Conservation (phyloP, 2,113 vertebrate species). For the Melanerpes aurifrons region DNA sequence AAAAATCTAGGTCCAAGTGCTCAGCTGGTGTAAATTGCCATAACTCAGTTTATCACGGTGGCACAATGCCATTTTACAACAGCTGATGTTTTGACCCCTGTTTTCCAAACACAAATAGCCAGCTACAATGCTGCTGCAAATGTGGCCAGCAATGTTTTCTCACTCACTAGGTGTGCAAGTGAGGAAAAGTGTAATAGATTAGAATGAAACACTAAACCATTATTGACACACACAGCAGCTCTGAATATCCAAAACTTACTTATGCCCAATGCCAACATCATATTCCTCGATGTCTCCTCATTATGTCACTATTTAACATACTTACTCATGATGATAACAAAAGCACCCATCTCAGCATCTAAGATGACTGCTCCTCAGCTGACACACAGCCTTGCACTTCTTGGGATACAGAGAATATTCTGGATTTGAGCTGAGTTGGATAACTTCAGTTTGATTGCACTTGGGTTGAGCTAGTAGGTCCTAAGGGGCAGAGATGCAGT, state of each 20-base stretch:
- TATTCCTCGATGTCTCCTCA: not conserved
- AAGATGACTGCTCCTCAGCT: not conserved
- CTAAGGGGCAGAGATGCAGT: not conserved
- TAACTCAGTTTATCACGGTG: not conserved
- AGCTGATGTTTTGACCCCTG: not conserved
- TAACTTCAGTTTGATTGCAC: not conserved
- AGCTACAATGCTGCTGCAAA: not conserved
- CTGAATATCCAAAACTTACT: not conserved
- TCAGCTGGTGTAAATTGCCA: constrained; percentile 24
- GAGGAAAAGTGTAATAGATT: not conserved
- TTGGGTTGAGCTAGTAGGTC: not conserved
- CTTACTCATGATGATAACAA: not conserved
- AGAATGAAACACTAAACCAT: not conserved
- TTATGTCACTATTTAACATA: fast-evolving
- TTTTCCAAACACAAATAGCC: not conserved
- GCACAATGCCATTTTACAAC: not conserved
- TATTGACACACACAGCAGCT: not conserved
- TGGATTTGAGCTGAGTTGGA: not conserved
- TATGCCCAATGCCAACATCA: not conserved
- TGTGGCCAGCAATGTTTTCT: not conserved
- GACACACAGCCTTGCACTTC: not conserved
- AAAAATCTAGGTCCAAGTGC: constrained; percentile 27
- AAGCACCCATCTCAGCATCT: not conserved
- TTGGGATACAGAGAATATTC: not conserved
- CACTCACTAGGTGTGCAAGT: fast-evolving